These are phyloP conservation scores for Crenuchus spilurus DNA, from an alignment of 2,797 vertebrate genomes.

Conservation along the genomic window DNA sequence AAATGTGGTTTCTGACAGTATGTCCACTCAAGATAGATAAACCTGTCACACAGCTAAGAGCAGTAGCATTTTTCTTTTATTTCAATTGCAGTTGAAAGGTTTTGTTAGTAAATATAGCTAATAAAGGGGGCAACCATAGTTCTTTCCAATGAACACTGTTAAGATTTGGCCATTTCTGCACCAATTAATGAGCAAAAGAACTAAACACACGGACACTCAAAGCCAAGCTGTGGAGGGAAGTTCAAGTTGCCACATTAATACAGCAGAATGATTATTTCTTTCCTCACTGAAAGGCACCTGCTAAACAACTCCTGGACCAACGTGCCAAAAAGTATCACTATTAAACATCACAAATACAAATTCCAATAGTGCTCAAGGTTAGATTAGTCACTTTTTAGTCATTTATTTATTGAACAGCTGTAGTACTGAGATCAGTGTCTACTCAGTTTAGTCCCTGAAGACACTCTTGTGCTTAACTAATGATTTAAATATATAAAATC, in stretches of 20 bases:
- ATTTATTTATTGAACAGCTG: conserved; percentile 18
- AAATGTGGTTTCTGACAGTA: no score
- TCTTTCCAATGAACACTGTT: no score
- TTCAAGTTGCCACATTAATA: conserved; percentile 17
- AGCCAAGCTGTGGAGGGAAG: neutral
- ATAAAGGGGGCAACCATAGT: no score
- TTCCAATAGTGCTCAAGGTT: conserved; percentile 38
- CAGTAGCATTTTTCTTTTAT: no score
- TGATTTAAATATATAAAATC: conserved; percentile 45
- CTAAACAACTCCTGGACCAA: neutral
- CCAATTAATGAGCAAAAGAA: no score
- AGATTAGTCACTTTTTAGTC: conserved; percentile 39
- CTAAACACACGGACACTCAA: neutral
- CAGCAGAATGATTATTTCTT: conserved; percentile 23
- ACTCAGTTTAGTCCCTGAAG: conserved; percentile 2
- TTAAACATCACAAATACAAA: neutral
- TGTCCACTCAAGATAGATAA: no score
- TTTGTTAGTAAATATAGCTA: no score
- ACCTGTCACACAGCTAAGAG: no score
- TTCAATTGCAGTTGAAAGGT: no score
- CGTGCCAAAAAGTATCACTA: neutral
- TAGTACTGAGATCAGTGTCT: conserved; percentile 8
- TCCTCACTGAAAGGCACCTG: conserved; percentile 1
- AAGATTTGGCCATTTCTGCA: no score
- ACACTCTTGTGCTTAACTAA: neutral